Conservation (phyloP, 2,888 invertebrate species). For the Mimas tiliae region DNA sequence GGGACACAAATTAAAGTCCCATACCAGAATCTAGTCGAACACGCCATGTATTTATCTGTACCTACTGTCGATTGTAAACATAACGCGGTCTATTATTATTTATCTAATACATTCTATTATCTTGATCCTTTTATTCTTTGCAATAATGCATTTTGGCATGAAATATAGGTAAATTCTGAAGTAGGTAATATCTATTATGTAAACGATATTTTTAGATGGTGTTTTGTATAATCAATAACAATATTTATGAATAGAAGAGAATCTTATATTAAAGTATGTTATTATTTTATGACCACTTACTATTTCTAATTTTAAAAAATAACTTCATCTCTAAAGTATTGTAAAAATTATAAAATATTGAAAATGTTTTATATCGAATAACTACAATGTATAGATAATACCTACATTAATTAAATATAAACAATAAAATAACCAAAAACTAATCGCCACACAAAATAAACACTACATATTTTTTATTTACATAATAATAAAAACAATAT, state of each 20-base stretch:
- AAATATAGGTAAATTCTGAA: background rate
- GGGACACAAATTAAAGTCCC: slow-evolving; percentile 31
- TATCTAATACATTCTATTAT: background rate
- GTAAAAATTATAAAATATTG: no score
- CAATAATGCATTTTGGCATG: background rate
- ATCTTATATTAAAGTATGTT: slow-evolving; percentile 21
- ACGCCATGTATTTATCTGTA: background rate
- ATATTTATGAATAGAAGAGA: slow-evolving; percentile 21
- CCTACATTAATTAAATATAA: no score
- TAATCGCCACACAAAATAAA: slow-evolving; percentile 1
- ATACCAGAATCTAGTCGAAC: background rate
- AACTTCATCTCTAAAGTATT: no score
- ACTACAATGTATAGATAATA: no score
- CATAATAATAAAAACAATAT: slow-evolving; percentile 30
- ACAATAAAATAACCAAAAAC: no score
- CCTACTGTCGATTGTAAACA: background rate
- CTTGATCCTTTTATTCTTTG: background rate
- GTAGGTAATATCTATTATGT: background rate
- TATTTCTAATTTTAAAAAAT: no score
- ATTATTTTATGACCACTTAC: no score
- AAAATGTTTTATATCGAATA: no score
- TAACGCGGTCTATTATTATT: background rate
- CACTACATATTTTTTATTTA: slow-evolving; percentile 26
- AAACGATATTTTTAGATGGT: no score
- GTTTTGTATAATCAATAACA: background rate